Base-by-base conservation (phyloP, 2,888 invertebrate genomes). In the Aethes cnicana region DNA sequence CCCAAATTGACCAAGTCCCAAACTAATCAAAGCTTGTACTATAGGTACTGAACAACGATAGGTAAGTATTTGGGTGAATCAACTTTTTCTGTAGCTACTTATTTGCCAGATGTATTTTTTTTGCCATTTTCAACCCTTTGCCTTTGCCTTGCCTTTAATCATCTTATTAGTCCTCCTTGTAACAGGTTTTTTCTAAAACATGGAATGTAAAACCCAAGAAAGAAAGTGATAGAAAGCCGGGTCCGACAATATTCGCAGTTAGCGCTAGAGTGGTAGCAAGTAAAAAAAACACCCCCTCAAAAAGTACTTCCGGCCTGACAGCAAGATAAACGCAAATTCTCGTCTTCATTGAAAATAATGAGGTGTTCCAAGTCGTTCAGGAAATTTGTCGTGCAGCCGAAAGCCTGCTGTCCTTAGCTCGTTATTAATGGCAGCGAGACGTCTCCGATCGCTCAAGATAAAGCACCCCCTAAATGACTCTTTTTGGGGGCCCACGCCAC, bases 271-370 rank as follows among this genome's bases (percentile, higher is more conserved):
- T 39, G 26, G 44, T 26, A 52, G n/a, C n/a, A n/a, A n/a, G n/a
- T n/a, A n/a, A n/a, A n/a, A 39, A 44, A 39, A 52, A 20, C 25
- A 33, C 21, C 26, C 23, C 33, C 18, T 39, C 32, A 39, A 18
- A 35, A 50, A 47, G 33, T 28, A 50, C 28, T 50, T 42, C 48
- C 37, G 47, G 43, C 64, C 64, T 61, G 62, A 61, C 61, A 63
- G 62, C 59, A 66, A 59, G 60, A 61, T 59, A 68, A 67, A 69
- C 61, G 66, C 61, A 59, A 70, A 69, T 68, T 69, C 64, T 58
- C 63, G 62, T 65, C 68, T 69, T 69, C 70, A 66, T 68, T 68
- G 73, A 70, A 74, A 76, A 74, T 80, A 78, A 80, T 77, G 72
- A 79, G 72, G 69, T 72, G 69, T 69, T 72, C 64, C 32, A 37